A percentile compares a stretch with the other conserved stretches of the same genome.
Conservation (phyloP, 2,113 vertebrate species). For the Danionella cerebrum region DNA sequence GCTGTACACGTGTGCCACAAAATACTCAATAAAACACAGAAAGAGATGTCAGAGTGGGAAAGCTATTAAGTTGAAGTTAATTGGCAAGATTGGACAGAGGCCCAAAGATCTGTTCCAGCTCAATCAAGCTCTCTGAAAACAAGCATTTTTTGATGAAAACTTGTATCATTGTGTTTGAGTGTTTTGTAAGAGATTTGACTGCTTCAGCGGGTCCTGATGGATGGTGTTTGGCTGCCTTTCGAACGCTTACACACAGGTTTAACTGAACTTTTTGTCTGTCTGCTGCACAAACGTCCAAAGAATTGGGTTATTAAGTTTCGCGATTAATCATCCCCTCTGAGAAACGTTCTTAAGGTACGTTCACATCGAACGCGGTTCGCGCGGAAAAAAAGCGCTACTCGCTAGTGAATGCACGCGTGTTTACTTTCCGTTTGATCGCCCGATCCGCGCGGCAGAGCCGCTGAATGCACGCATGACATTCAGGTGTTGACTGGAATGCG, state of each 20-base stretch:
- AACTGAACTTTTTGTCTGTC: too few relatives aligned
- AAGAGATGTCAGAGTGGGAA: constrained; percentile 5
- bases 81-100: constrained; percentile 4
- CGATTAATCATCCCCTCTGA: too few relatives aligned
- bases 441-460: too few relatives aligned
- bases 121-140: background rate
- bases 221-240: background rate
- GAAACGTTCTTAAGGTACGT: too few relatives aligned
- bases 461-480: too few relatives aligned
- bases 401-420: too few relatives aligned
- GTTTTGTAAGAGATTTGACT: constrained; percentile 28
- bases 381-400: too few relatives aligned
- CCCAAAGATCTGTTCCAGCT: constrained; percentile 6
- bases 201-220: constrained; percentile 45
- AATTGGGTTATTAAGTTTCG: too few relatives aligned
- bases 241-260: constrained; percentile 13
- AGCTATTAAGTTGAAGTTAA: constrained; percentile 6
- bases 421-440: too few relatives aligned
- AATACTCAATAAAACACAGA: constrained; percentile 8
- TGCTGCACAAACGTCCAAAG: too few relatives aligned
- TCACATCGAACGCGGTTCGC: too few relatives aligned
- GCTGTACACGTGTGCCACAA: background rate
- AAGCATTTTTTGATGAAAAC: constrained; percentile 17
- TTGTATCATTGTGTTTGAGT: constrained; percentile 10
- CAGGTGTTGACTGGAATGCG: too few relatives aligned